These are phyloP conservation scores for Synergus itoensis DNA, from an alignment of 2,888 invertebrate genomes.

Conservation along the genomic window DNA sequence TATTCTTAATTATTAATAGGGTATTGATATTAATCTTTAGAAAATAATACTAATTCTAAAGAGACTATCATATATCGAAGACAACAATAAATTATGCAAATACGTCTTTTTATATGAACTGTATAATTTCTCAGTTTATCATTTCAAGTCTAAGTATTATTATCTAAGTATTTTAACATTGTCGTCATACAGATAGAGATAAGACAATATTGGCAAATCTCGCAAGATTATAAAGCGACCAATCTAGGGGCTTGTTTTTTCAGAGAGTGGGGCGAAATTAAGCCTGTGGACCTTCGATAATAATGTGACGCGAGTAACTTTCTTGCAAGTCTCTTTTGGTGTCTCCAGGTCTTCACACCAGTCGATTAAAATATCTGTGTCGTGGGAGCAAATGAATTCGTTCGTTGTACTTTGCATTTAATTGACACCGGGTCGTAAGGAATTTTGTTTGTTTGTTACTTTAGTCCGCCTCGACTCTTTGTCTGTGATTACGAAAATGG, in stretches of 20 bases:
- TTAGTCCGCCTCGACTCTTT: background rate
- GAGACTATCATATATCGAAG: no score
- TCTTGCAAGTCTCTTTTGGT: conserved; percentile 16
- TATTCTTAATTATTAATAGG: no score
- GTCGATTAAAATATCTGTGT: conserved; percentile 18
- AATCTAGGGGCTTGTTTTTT: background rate
- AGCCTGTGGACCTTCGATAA: background rate
- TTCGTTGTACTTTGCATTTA: conserved; percentile 26
- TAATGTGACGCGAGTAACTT: conserved; percentile 7
- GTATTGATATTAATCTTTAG: no score
- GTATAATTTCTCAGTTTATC: no score
- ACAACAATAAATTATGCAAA: no score
- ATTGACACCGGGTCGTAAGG: conserved; percentile 17
- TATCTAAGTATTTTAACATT: no score
- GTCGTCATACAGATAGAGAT: no score
- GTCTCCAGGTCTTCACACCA: background rate
- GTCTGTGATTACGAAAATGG: conserved; percentile 6
- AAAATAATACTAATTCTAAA: no score
- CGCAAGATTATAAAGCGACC: no score
- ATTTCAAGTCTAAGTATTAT: no score
- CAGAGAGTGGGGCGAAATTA: background rate
- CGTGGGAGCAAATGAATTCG: conserved; percentile 11
- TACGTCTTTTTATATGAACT: no score
- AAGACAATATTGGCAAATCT: no score
- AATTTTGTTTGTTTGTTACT: background rate